Conservation (phyloP, 2,888 invertebrate species). For the Chloroclysta siterata region DNA sequence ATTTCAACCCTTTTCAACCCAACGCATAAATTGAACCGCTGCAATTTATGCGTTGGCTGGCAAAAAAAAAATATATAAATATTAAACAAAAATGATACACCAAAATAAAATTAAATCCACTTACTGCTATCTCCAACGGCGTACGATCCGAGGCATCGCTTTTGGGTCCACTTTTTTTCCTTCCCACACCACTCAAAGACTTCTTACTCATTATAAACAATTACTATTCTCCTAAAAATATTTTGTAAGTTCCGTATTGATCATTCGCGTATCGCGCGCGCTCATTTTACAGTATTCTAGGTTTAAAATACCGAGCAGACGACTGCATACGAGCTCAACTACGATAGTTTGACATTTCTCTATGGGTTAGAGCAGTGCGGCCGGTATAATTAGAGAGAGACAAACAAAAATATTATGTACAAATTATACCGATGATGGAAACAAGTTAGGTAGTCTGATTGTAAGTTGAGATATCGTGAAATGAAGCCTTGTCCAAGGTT, state of each 20-base stretch:
- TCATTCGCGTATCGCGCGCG: slow-evolving; percentile 38
- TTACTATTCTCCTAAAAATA: background rate
- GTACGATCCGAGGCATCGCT: slow-evolving; percentile 17
- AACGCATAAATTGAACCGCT: no score
- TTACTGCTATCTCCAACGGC: slow-evolving; percentile 34
- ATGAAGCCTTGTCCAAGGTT: background rate
- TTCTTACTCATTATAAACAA: slow-evolving; percentile 52
- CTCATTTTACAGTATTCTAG: slow-evolving; percentile 53
- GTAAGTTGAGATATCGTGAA: slow-evolving; percentile 1
- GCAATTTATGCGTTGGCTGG: background rate
- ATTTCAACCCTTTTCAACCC: background rate
- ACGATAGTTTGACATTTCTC: slow-evolving; percentile 54
- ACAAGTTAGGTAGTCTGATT: slow-evolving; percentile 12
- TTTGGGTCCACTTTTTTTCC: slow-evolving; percentile 45
- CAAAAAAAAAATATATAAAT: background rate
- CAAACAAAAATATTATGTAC: slow-evolving; percentile 28
- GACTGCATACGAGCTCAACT: slow-evolving; percentile 50
- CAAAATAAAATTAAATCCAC: slow-evolving; percentile 12
- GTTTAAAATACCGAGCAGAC: slow-evolving; percentile 49
- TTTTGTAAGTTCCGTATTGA: background rate
- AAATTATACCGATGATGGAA: slow-evolving; percentile 28
- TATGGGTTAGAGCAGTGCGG: slow-evolving; percentile 54
- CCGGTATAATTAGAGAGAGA: slow-evolving; percentile 50
- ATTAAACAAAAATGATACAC: background rate
- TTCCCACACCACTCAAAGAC: slow-evolving; percentile 44